Evolutionary conservation across 2,888 invertebrate genomes (phyloP).

Genomic region (Diadegma fenestrale): DNA sequence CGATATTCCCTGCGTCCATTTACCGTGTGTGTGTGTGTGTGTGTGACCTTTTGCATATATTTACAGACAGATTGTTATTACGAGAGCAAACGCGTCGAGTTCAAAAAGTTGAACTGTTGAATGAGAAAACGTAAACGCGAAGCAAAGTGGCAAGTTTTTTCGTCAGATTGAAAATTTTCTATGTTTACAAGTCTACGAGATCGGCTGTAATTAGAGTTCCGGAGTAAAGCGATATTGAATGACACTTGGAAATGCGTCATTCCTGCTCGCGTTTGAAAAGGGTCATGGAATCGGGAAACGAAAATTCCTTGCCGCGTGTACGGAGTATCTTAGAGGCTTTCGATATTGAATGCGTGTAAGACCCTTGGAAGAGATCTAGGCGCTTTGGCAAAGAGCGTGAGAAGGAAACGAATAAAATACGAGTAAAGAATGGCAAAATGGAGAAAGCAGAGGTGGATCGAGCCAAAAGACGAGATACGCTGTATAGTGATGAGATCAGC

Average conservation of each 20-base stretch:
- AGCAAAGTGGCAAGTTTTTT: background rate
- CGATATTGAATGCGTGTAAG: conserved; percentile 8
- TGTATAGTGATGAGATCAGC: conserved; percentile 43
- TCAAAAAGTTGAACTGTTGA: background rate
- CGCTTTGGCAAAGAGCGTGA: conserved; percentile 32
- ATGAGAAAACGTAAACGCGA: background rate
- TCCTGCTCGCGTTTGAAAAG: background rate
- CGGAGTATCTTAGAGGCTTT: background rate
- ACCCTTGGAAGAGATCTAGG: conserved; percentile 23
- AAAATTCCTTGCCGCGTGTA: background rate
- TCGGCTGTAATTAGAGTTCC: background rate
- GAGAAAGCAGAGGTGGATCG: conserved; percentile 44
- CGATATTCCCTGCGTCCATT: background rate
- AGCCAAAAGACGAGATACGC: conserved; percentile 46
- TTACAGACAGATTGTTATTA: background rate
- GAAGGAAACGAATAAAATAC: conserved; percentile 18
- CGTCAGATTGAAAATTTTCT: background rate
- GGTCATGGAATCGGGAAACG: background rate
- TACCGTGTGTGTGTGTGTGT: too few relatives aligned
- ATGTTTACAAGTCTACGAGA: background rate
- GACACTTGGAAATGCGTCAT: background rate
- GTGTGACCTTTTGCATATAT: background rate
- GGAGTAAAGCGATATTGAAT: background rate
- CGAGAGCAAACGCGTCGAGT: background rate
- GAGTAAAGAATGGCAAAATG: conserved; percentile 28